Conservation (phyloP, 1,140 invertebrate genomes). For the Kradibia gibbosae region DNA sequence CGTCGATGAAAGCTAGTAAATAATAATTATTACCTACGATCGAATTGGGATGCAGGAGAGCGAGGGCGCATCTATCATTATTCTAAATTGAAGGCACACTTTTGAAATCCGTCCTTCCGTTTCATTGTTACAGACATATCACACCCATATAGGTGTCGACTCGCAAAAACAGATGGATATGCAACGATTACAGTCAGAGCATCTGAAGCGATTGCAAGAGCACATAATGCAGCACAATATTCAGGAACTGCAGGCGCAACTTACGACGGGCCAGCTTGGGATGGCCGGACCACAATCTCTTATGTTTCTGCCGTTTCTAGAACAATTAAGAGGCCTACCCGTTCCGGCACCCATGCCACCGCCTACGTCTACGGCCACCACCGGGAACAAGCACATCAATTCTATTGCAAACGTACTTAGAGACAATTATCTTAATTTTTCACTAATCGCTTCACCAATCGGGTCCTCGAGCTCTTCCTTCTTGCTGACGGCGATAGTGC, state of each 20-base stretch:
- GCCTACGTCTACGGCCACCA: slow-evolving; percentile 66
- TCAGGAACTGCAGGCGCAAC: slow-evolving; percentile 75
- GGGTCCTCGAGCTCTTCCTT: too few species aligned
- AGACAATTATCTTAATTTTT: background rate
- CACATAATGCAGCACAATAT: slow-evolving; percentile 73
- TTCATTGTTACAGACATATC: slow-evolving; percentile 65
- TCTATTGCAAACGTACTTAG: slow-evolving; percentile 68
- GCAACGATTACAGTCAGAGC: slow-evolving; percentile 73
- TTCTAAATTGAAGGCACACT: too few species aligned
- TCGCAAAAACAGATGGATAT: slow-evolving; percentile 73
- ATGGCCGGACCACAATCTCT: slow-evolving; percentile 73
- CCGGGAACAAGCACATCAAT: slow-evolving; percentile 72
- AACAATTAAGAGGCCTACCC: slow-evolving; percentile 72
- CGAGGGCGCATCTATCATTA: too few species aligned
- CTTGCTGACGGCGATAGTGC: too few species aligned
- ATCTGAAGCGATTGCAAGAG: slow-evolving; percentile 72
- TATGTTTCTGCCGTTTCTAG: slow-evolving; percentile 77
- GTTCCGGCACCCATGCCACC: slow-evolving; percentile 64
- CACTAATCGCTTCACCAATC: too few species aligned
- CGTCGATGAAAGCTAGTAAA: too few species aligned
- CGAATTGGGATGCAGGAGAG: too few species aligned
- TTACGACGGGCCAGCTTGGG: slow-evolving; percentile 67
- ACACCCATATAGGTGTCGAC: slow-evolving; percentile 68
- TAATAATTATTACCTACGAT: too few species aligned
- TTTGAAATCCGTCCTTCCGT: background rate